Base-by-base conservation (phyloP, 2,888 invertebrate species). In the Andrena bicolor region DNA sequence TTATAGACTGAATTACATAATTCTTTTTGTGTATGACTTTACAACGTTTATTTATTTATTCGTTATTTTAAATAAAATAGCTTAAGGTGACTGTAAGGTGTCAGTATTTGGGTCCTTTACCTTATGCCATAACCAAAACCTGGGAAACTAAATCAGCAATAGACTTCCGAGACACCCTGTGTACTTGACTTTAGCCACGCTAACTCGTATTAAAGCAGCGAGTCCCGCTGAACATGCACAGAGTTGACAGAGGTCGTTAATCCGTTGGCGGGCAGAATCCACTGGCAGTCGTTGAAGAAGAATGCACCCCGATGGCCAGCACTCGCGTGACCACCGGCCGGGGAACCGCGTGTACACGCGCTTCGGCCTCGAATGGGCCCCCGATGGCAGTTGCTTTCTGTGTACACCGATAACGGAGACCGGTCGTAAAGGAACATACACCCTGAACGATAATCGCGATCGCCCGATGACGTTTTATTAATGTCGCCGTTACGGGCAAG, bases 261-360 rank as follows among this genome's bases (percentile, higher is more conserved):
- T 85, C 74, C 69, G 53, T 48, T 58, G 60, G 65, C 28, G 68
- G 56, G 58, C 76, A 75, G 26, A 70, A 72, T 23, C 49, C 23
- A n/a, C 23, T 48, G 28, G 10, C 20, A 73, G 35, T 58, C 63
- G 68, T 56, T 56, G 70, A 70, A 74, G 79, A 41, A 41, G 73
- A 72, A 56, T 53, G 49, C 49, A 48, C 32, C 64, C 68, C 64
- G 72, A 82, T 82, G 70, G 63, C 61, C 68, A 56, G 30, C 41
- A 58, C 49, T 84, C 76, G 84, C 80, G 78, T 70, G 84, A 60
- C 58, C 30, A 48, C 68, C 23, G 65, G 51, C 28, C 30, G 8
- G n/a, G 28, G 8, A 8, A 6, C 28, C 66, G 16, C 32, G 30
- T 23, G 23, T 60, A 26, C 48, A 26, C 51, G n/a, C 20, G 53